These are phyloP conservation scores for Philhelius pedissequus DNA, from an alignment of 2,888 invertebrate species.

Conservation along the genomic window DNA sequence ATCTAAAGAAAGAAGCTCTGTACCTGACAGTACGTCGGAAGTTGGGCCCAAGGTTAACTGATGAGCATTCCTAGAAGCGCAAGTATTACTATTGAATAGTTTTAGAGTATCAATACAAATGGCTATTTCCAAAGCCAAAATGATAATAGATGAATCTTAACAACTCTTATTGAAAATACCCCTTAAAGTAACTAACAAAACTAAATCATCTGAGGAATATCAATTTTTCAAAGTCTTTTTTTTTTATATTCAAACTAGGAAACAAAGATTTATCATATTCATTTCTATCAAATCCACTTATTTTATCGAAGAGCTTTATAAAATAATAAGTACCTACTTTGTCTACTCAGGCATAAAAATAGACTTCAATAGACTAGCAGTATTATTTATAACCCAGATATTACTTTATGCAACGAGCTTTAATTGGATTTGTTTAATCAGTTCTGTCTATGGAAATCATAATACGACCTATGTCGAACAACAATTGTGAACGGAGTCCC, in stretches of 20 bases:
- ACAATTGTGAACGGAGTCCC: background rate
- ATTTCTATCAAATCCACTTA: background rate
- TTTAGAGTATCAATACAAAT: too few relatives aligned
- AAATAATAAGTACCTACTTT: background rate
- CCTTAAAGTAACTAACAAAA: background rate
- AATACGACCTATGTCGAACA: background rate
- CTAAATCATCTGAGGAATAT: background rate
- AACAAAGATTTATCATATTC: background rate
- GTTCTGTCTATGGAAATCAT: slow-evolving; percentile 21
- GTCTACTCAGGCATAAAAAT: background rate
- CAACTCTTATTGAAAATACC: too few relatives aligned
- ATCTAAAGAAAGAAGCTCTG: too few relatives aligned
- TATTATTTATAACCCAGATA: slow-evolving; percentile 14
- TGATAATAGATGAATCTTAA: too few relatives aligned
- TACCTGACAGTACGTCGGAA: too few relatives aligned
- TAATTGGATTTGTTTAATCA: slow-evolving; percentile 55
- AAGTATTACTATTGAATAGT: too few relatives aligned
- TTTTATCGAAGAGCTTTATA: background rate
- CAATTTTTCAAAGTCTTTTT: background rate
- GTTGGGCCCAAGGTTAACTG: too few relatives aligned
- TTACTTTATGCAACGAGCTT: background rate
- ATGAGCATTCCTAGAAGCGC: too few relatives aligned
- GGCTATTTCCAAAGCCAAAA: too few relatives aligned
- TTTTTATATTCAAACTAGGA: background rate
- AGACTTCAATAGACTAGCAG: slow-evolving; percentile 14